Percentiles rank a stretch among this genome's conserved stretches.
Evolutionary conservation across 2,113 vertebrate genomes (phyloP).

Genomic region (Oryzias celebensis): DNA sequence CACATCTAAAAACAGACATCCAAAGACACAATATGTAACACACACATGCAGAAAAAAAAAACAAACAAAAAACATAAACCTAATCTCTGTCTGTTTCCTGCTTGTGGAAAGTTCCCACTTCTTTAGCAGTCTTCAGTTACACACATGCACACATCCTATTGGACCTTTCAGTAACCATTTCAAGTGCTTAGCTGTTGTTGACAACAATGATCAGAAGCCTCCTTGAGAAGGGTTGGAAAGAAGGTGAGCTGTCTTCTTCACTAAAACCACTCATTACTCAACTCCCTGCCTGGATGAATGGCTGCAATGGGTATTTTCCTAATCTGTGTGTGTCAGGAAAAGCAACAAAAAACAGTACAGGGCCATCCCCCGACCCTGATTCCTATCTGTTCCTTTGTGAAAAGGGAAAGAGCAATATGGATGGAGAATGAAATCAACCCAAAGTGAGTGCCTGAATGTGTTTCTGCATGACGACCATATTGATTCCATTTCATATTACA

Average conservation of each 20-base stretch:
- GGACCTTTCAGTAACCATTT: constrained; percentile 55
- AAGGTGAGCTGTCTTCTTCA: constrained; percentile 76
- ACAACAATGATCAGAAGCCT: constrained; percentile 77
- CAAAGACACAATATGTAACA: constrained; percentile 15
- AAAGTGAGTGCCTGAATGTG: constrained; percentile 31
- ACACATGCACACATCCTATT: constrained; percentile 25
- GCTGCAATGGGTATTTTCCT: constrained; percentile 36
- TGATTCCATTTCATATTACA: constrained; percentile 55
- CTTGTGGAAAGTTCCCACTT: constrained; percentile 16
- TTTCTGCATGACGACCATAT: constrained; percentile 46
- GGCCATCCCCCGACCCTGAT: not conserved
- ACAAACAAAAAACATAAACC: not conserved
- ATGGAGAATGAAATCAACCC: constrained; percentile 30
- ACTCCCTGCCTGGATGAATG: constrained; percentile 60
- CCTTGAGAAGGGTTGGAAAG: constrained; percentile 70
- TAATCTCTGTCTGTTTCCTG: constrained; percentile 4
- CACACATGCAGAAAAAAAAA: constrained; percentile 16
- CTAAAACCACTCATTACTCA: constrained; percentile 77
- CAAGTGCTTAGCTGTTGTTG: constrained; percentile 68
- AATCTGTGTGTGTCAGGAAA: constrained; percentile 18
- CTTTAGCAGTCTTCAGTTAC: constrained; percentile 28
- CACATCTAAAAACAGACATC: constrained; percentile 6
- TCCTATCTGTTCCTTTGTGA: constrained; percentile 23
- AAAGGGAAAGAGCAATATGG: constrained; percentile 29
- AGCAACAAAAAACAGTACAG: not conserved